Conservation (phyloP, 2,888 invertebrate species). For the Rosalia funebris region DNA sequence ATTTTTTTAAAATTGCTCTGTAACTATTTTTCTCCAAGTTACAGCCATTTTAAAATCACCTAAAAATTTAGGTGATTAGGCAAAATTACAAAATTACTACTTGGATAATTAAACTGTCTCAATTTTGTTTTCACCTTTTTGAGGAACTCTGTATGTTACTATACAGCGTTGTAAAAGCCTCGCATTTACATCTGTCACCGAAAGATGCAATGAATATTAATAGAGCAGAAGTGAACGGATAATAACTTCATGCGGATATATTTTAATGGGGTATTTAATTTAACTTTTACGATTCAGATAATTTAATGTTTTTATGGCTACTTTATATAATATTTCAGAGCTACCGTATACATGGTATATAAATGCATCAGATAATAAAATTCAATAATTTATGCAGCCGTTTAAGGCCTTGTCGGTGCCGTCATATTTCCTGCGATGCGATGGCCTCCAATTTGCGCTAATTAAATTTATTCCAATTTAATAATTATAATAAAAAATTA, state of each 20-base stretch:
- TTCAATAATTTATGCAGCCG: constrained; percentile 24
- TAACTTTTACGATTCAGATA: constrained; percentile 21
- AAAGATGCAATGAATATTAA: constrained; percentile 13
- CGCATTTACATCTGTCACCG: constrained; percentile 8
- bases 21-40: no score
- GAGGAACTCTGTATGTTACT: no score
- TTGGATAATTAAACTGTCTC: no score
- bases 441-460: constrained; percentile 16
- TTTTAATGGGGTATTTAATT: constrained; percentile 25
- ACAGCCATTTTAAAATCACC: no score
- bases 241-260: constrained; percentile 16
- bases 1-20: no score
- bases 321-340: constrained; percentile 23
- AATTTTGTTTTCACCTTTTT: no score
- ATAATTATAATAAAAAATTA: not conserved
- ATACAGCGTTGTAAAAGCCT: no score
- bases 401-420: constrained; percentile 11
- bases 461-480: constrained; percentile 14
- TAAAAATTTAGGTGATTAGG: no score
- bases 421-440: constrained; percentile 19
- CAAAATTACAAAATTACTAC: no score
- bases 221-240: not conserved
- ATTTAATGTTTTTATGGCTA: constrained; percentile 21
- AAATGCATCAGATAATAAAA: constrained; percentile 27
- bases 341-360: constrained; percentile 9